A percentile compares a stretch with the other conserved stretches of the same genome.
Conservation (phyloP, 1,140 invertebrate species). For the Megalonaias nervosa region DNA sequence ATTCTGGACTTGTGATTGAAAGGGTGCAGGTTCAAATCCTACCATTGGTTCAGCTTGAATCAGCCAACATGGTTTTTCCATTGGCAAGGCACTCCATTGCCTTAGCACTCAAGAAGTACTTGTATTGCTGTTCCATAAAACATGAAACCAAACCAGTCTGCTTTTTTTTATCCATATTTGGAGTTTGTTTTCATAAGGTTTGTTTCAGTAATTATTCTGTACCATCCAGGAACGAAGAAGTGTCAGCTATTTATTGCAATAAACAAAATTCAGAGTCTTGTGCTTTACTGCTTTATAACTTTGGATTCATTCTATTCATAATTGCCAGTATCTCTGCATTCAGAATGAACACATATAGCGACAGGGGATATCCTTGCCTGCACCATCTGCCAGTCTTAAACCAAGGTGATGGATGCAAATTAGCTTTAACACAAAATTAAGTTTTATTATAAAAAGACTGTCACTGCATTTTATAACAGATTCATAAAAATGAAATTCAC, state of each 20-base stretch:
- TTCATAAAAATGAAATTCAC: constrained; percentile 4
- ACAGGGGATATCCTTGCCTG: constrained; percentile 7
- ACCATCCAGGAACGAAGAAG: background rate
- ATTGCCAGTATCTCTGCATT: constrained; percentile 7
- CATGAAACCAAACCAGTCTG: too few species aligned
- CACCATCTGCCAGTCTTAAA: constrained; percentile 9
- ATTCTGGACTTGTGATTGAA: too few species aligned
- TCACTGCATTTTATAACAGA: background rate
- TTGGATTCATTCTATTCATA: constrained; percentile 8
- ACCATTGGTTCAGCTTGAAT: too few species aligned
- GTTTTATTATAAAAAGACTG: constrained; percentile 6
- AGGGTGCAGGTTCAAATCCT: too few species aligned
- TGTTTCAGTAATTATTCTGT: constrained; percentile 8
- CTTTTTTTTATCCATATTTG: too few species aligned
- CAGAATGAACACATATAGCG: constrained; percentile 9
- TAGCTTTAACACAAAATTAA: constrained; percentile 8
- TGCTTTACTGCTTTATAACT: constrained; percentile 14
- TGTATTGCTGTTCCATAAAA: too few species aligned
- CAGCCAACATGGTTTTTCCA: too few species aligned
- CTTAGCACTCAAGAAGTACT: too few species aligned
- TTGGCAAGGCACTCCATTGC: too few species aligned
- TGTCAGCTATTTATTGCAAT: constrained; percentile 17
- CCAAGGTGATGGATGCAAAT: constrained; percentile 10
- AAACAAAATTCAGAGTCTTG: constrained; percentile 8
- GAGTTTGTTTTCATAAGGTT: background rate